Evolutionary conservation across 2,113 vertebrate species (phyloP).

Genomic region (Heterochromis multidens): DNA sequence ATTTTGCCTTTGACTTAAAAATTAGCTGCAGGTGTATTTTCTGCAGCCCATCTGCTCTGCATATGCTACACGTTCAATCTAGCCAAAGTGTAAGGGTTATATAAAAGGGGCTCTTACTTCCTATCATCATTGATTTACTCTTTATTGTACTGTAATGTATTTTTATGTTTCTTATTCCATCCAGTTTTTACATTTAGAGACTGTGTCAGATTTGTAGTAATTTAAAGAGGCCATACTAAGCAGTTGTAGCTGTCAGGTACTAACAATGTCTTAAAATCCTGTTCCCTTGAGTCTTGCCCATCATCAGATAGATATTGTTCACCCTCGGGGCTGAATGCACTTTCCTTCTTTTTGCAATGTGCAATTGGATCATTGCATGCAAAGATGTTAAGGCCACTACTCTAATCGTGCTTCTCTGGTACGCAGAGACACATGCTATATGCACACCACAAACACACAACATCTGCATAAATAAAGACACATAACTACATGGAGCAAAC

Average conservation of each 20-base stretch:
- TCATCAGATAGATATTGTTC: background rate
- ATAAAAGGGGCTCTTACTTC: background rate
- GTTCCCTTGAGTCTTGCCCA: background rate
- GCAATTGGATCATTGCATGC: background rate
- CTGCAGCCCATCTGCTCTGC: background rate
- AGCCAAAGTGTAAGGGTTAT: background rate
- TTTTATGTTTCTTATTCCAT: background rate
- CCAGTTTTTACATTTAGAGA: background rate
- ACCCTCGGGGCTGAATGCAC: background rate
- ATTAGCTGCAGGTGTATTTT: background rate
- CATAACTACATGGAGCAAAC: background rate
- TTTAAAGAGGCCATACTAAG: background rate
- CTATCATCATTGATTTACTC: background rate
- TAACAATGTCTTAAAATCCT: background rate
- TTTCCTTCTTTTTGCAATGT: background rate
- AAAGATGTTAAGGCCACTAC: background rate
- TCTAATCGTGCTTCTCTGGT: background rate
- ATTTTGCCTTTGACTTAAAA: background rate
- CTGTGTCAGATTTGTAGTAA: background rate
- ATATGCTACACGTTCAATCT: background rate
- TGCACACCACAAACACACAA: background rate
- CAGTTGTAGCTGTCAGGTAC: background rate
- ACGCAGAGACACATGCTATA: background rate
- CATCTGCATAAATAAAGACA: background rate
- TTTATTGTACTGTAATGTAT: background rate